Base-by-base conservation (phyloP, 2,888 invertebrate genomes). In the Lithosia quadra region DNA sequence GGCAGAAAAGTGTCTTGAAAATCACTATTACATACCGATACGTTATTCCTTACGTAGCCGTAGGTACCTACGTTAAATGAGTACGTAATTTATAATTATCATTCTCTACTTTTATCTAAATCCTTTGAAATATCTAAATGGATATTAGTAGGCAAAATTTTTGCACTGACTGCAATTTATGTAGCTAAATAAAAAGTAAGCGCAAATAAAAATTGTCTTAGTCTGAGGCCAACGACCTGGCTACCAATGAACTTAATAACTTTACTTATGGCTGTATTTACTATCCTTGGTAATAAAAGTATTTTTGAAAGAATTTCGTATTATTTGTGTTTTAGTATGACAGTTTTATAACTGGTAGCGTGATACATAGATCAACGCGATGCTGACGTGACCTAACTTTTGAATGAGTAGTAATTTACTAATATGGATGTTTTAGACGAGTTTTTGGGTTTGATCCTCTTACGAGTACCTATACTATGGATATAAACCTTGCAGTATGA, bases 101-200 rank as follows among this genome's bases (percentile, higher is more conserved):
- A 2, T 21, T 34, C 13, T 11, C 7, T 11, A 55, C 24, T 21
- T 56, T 22, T 13, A n/a, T n/a, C n/a, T n/a, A 21, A 22, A 56
- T 24, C 24, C 24, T 0, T 39, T 4, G 39, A 39, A 18, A 18
- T 39, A 22, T 56, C 15, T 33, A 43, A 24, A 43, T 11, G 43
- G 9, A 24, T 24, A 61, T 18, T 21, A 61, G 21, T 24, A 39
- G 49, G 28, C 11, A 28, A 62, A 49, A 49, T 24, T 15, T 18
- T 8, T 33, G 13, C 49, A 21, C 63, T 22, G 22, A 3, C n/a
- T 36, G 21, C 36, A 56, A 39, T 65, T 33, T 53, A 33, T 53
- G 13, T 5, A 58, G 57, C 21, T 65, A 39, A 65, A 43, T 65
- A 58, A 56, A 56, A 64, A 13, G 36, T 36, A n/a, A 56, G 24